phyloP scores from a whole-genome alignment of 2,797 vertebrate genomes.

The Characodon lateralis region DNA sequence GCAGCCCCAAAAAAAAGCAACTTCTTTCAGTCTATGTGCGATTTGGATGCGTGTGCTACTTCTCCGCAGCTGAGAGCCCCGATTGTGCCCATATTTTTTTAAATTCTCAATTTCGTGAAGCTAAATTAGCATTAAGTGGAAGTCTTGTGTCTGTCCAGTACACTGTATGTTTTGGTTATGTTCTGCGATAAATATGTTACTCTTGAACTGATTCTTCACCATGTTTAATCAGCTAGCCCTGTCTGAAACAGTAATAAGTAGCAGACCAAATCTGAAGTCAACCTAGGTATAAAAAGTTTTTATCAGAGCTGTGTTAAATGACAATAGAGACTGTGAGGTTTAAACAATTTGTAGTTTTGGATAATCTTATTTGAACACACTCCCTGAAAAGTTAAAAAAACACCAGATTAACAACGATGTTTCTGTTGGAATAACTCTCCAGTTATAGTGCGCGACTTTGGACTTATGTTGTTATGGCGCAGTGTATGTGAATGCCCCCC shows the following conservation, averaged over 20 bases:
- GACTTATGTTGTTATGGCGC: constrained; percentile 76
- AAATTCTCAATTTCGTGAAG: not conserved
- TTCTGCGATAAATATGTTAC: not conserved
- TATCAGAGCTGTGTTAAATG: constrained; percentile 4
- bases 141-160: constrained; percentile 4
- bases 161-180: not conserved
- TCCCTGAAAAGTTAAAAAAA: constrained; percentile 50
- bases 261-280: not conserved
- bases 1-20: not conserved
- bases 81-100: not conserved
- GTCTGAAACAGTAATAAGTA: not conserved
- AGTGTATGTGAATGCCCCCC: not conserved
- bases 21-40: not conserved
- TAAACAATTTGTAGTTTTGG: constrained; percentile 1
- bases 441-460: constrained; percentile 71
- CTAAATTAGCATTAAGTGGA: not conserved
- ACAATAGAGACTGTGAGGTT: not conserved
- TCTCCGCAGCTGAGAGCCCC: not conserved
- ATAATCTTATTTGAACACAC: constrained; percentile 14
- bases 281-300: not conserved
- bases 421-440: constrained; percentile 42
- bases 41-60: not conserved
- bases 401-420: constrained; percentile 28
- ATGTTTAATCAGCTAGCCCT: not conserved
- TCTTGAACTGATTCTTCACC: not conserved